Percentiles rank a stretch among this genome's conserved stretches.
These are phyloP conservation scores for Elanoides forficatus DNA, from an alignment of 2,113 vertebrate species.

Conservation along the genomic window DNA sequence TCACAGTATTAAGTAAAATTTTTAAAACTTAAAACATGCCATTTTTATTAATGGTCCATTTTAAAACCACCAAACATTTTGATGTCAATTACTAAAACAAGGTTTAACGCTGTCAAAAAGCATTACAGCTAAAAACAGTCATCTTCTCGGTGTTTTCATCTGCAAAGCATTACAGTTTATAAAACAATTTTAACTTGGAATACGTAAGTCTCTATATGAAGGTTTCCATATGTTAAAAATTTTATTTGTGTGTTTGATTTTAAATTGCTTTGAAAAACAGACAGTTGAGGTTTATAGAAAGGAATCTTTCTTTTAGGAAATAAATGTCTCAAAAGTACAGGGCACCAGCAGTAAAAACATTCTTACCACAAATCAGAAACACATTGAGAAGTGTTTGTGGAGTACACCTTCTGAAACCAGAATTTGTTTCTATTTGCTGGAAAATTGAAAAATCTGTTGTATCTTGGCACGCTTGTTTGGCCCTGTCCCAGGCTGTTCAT, in stretches of 20 bases:
- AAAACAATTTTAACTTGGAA: constrained; percentile 88
- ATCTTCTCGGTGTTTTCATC: constrained; percentile 78
- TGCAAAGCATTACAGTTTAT: constrained; percentile 92
- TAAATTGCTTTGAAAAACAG: constrained; percentile 91
- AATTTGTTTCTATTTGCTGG: constrained; percentile 79
- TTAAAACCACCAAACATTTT: constrained; percentile 80
- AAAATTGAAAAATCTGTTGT: constrained; percentile 81
- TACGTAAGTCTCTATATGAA: constrained; percentile 86
- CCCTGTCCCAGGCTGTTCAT: constrained; percentile 61
- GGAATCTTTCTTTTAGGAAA: constrained; percentile 80
- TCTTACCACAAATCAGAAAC: constrained; percentile 85
- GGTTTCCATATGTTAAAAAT: constrained; percentile 90
- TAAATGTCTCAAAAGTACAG: constrained; percentile 79
- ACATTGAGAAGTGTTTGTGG: constrained; percentile 71
- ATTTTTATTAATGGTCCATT: constrained; percentile 78
- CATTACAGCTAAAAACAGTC: constrained; percentile 76
- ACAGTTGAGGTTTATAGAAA: constrained; percentile 86
- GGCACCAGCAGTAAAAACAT: constrained; percentile 85
- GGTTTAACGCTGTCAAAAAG: constrained; percentile 78
- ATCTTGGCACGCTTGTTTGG: constrained; percentile 75
- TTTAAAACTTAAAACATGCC: constrained; percentile 71
- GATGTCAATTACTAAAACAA: constrained; percentile 82
- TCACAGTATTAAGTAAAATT: constrained; percentile 70
- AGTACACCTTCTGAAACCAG: constrained; percentile 71
- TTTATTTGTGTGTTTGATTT: constrained; percentile 86